Percentiles rank a stretch among this genome's conserved stretches.
These are phyloP conservation scores for Epizoanthus rinbou DNA, from an alignment of 92 coral and sea anemone species.

Conservation along the genomic window DNA sequence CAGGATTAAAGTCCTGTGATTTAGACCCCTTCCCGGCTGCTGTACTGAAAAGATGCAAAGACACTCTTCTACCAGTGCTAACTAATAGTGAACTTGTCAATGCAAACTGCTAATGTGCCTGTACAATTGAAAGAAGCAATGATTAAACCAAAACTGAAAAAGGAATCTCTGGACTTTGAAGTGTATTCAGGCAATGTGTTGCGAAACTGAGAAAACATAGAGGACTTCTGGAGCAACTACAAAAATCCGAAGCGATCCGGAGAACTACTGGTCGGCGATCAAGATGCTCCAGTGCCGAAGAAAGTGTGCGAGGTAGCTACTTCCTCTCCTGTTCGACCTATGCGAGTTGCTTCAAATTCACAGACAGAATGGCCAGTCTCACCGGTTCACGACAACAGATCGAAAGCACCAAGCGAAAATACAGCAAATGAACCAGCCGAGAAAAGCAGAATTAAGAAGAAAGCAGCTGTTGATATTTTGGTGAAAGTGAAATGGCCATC, in stretches of 20 bases:
- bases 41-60: slow-evolving; percentile 17
- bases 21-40: background rate
- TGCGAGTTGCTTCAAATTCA: no score
- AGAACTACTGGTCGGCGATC: no score
- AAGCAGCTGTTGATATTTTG: slow-evolving; percentile 46
- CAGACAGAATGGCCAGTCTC: background rate
- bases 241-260: no score
- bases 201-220: no score
- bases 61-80: slow-evolving; percentile 15
- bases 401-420: no score
- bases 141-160: slow-evolving; percentile 57
- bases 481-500: slow-evolving; percentile 62
- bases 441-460: slow-evolving; percentile 22
- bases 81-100: slow-evolving; percentile 43
- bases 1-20: slow-evolving; percentile 6
- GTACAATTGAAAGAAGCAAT: slow-evolving; percentile 46
- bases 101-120: slow-evolving; percentile 53
- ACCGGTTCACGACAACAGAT: background rate
- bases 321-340: no score
- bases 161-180: slow-evolving; percentile 46
- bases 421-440: no score
- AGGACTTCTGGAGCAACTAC: no score
- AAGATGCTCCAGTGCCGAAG: no score
- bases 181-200: slow-evolving; percentile 20
- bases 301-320: no score